A percentile compares a stretch with the other conserved stretches of the same genome.
phyloP scores from a whole-genome alignment of 2,888 invertebrate genomes.

The Globia sparganii region DNA sequence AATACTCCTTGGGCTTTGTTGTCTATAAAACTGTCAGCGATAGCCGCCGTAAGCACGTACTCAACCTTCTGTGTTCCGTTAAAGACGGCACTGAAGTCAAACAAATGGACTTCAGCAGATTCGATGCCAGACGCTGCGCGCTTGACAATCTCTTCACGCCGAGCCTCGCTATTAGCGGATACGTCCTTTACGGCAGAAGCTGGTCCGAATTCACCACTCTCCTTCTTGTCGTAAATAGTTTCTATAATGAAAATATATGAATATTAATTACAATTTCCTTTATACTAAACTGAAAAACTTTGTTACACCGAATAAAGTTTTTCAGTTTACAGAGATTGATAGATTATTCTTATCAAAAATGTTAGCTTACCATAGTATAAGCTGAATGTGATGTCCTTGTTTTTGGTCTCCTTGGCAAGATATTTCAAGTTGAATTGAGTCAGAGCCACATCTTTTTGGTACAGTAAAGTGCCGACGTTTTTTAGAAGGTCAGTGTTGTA shows the following conservation, averaged over 20 bases:
- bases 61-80: constrained; percentile 87
- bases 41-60: constrained; percentile 88
- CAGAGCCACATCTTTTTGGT: constrained; percentile 84
- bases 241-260: constrained; percentile 70
- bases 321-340: too few species aligned
- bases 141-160: constrained; percentile 88
- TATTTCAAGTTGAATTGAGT: constrained; percentile 87
- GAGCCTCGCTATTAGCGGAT: constrained; percentile 83
- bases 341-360: neutral
- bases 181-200: constrained; percentile 75
- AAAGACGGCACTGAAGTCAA: constrained; percentile 90
- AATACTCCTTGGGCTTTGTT: constrained; percentile 88
- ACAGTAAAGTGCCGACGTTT: constrained; percentile 72
- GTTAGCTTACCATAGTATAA: constrained; percentile 79
- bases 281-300: neutral
- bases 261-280: neutral
- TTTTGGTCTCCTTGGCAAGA: constrained; percentile 83
- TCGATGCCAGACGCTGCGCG: constrained; percentile 90
- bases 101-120: constrained; percentile 84
- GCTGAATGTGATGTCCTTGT: constrained; percentile 82
- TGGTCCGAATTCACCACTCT: constrained; percentile 73
- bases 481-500: constrained; percentile 67
- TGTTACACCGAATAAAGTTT: neutral
- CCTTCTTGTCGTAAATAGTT: constrained; percentile 77
- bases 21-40: constrained; percentile 89